Percentiles rank a stretch among this genome's conserved stretches.
Evolutionary conservation across 2,113 vertebrate species (phyloP).

Genomic region (Macaca mulatta): DNA sequence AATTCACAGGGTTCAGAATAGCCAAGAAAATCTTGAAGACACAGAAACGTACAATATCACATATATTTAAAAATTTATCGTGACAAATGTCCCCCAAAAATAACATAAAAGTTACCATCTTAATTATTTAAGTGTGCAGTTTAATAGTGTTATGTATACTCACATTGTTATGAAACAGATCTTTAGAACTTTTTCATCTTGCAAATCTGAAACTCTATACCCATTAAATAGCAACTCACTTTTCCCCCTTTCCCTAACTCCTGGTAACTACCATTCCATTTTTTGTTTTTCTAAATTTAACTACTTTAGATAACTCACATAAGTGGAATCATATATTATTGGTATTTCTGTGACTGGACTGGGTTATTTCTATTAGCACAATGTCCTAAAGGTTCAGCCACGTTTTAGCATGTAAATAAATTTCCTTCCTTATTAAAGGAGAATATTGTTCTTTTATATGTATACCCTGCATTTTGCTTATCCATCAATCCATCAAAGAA

Average conservation of each 20-base stretch:
- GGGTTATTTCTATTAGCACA: neutral
- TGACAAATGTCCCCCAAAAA: neutral
- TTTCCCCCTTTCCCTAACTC: rapidly evolving
- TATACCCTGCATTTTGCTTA: neutral
- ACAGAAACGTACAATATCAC: neutral
- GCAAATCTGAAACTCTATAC: neutral
- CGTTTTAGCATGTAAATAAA: neutral
- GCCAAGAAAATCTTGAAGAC: neutral
- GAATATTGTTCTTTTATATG: neutral
- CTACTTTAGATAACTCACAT: neutral
- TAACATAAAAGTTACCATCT: neutral
- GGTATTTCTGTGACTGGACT: neutral
- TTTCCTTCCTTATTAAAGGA: neutral
- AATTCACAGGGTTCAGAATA: neutral
- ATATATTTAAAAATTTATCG: neutral
- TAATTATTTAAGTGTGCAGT: neutral
- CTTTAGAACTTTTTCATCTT: neutral
- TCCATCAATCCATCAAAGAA: neutral
- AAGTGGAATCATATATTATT: neutral
- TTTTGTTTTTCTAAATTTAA: neutral
- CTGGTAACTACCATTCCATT: neutral
- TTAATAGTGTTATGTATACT: neutral
- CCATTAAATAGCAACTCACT: neutral
- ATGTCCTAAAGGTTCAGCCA: neutral
- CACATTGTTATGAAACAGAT: neutral